Percentiles rank a stretch among this genome's conserved stretches.
phyloP scores from a whole-genome alignment of 2,888 invertebrate genomes.

The Volucella zonaria region DNA sequence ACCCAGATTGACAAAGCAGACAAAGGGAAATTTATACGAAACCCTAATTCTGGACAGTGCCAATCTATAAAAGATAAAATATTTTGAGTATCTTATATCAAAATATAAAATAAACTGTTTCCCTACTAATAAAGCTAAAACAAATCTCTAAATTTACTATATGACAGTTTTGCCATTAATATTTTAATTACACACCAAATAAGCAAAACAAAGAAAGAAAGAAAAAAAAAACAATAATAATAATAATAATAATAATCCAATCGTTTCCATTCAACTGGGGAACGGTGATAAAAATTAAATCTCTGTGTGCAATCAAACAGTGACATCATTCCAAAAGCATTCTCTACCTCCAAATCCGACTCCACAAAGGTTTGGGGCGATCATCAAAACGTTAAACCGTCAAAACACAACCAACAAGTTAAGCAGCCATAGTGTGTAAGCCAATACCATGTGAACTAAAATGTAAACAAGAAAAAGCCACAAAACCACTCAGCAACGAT shows the following conservation, averaged over 20 bases:
- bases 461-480: slow-evolving; percentile 57
- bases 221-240: neutral
- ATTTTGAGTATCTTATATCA: too few species aligned
- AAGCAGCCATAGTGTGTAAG: slow-evolving; percentile 34
- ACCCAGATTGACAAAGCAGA: too few species aligned
- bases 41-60: too few species aligned
- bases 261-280: slow-evolving; percentile 32
- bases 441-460: slow-evolving; percentile 47
- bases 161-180: neutral
- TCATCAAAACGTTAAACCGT: neutral
- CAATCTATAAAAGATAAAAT: too few species aligned
- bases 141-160: too few species aligned
- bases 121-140: too few species aligned
- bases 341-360: neutral
- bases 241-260: slow-evolving; percentile 19
- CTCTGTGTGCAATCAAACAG: slow-evolving; percentile 10
- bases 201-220: too few species aligned
- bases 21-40: too few species aligned
- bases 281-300: slow-evolving; percentile 13
- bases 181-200: neutral
- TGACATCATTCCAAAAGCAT: slow-evolving; percentile 59
- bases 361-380: neutral
- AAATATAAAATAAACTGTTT: too few species aligned
- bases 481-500: neutral
- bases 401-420: slow-evolving; percentile 48